These are phyloP conservation scores for Oriolus oriolus DNA, from an alignment of 2,113 vertebrate genomes.

Conservation along the genomic window DNA sequence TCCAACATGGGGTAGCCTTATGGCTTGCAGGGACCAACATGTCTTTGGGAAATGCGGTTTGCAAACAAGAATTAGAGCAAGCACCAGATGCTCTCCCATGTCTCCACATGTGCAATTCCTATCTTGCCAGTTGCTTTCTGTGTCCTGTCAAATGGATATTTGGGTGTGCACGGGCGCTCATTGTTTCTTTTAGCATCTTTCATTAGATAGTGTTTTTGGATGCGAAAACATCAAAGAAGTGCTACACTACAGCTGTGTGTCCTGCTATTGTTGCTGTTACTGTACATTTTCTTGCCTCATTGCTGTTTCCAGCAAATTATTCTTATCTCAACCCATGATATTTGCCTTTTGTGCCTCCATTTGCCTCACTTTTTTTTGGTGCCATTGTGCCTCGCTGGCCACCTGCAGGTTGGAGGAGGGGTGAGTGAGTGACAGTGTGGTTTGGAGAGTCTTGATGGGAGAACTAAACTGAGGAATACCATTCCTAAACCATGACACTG, in stretches of 20 bases:
- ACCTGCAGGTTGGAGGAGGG: not conserved
- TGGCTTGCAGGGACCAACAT: not conserved
- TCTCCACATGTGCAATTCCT: not conserved
- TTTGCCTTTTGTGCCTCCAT: not conserved
- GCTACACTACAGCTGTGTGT: not conserved
- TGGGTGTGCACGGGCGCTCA: not conserved
- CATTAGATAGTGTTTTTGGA: not conserved
- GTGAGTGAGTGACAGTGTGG: not conserved
- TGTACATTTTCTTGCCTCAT: not conserved
- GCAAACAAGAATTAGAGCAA: not conserved
- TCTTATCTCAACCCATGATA: not conserved
- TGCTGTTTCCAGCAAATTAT: not conserved
- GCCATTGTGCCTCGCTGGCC: not conserved
- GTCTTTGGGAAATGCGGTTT: not conserved
- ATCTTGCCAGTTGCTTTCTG: not conserved
- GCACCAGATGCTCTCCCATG: not conserved
- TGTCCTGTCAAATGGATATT: not conserved
- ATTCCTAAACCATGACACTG: not conserved
- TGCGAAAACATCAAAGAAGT: not conserved
- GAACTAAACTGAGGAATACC: not conserved
- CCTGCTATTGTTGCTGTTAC: not conserved
- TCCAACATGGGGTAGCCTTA: not conserved
- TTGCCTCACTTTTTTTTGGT: too few species aligned
- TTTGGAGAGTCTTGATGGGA: not conserved
- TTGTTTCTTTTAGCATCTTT: not conserved